Conservation (phyloP, 2,113 vertebrate species). For the Perognathus longimembris region DNA sequence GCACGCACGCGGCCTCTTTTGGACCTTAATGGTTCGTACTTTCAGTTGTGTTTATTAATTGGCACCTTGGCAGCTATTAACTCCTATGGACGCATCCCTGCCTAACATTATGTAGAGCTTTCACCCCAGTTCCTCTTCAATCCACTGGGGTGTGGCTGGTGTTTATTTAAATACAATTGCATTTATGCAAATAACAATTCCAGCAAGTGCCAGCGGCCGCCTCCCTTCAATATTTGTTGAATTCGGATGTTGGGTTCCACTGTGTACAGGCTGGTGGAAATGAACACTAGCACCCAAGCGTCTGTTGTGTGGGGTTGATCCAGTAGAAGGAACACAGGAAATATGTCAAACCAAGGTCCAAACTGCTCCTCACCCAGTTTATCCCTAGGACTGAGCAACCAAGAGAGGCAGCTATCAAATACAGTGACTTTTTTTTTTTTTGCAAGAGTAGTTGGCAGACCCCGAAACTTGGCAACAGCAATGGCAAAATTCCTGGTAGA, state of each 20-base stretch:
- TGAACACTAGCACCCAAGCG: not conserved
- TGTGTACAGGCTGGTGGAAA: not conserved
- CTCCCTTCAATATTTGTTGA: not conserved
- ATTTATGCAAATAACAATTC: not conserved
- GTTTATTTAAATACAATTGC: too few species aligned
- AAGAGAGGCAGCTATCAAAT: not conserved
- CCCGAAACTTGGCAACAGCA: conserved; percentile 10
- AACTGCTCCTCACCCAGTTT: not conserved
- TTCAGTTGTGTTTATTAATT: conserved; percentile 17
- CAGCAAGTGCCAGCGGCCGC: not conserved
- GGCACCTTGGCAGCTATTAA: conserved; percentile 34
- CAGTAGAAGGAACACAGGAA: not conserved
- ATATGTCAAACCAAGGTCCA: not conserved
- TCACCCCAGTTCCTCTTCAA: not conserved
- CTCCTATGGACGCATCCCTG: not conserved
- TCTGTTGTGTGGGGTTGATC: not conserved
- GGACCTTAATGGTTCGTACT: not conserved
- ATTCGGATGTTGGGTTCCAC: not conserved
- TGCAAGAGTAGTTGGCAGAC: not conserved
- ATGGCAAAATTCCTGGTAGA: not conserved
- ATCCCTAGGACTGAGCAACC: not conserved
- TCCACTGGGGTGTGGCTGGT: too few species aligned
- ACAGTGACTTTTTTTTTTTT: not conserved
- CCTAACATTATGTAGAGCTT: not conserved
- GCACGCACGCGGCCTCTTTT: not conserved